A percentile compares a stretch with the other conserved stretches of the same genome.
These are phyloP conservation scores for Circaetus cinerascens DNA, from an alignment of 2,113 vertebrate genomes.

Conservation along the genomic window DNA sequence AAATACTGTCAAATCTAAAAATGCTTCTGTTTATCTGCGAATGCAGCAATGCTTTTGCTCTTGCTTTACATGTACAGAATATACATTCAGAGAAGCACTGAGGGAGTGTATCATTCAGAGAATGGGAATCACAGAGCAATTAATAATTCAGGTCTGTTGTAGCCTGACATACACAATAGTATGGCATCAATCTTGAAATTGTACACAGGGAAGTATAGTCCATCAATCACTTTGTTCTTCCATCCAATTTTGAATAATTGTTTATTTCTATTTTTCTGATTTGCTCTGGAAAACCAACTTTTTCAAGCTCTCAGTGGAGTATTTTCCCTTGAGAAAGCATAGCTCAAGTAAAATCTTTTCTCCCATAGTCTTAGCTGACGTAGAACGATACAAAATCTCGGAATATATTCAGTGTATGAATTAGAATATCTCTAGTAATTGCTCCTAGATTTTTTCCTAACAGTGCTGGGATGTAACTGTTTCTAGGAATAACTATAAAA, in stretches of 20 bases:
- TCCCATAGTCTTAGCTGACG: neutral
- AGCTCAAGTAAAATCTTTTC: neutral
- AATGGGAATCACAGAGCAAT: slow-evolving; percentile 13
- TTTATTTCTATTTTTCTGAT: slow-evolving; percentile 14
- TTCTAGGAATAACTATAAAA: neutral
- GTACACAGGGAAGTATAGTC: neutral
- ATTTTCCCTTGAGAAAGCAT: neutral
- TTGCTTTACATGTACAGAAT: slow-evolving; percentile 20
- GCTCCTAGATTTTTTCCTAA: neutral
- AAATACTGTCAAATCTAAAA: neutral
- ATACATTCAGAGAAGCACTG: slow-evolving; percentile 1
- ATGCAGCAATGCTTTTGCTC: neutral
- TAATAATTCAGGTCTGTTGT: slow-evolving; percentile 56
- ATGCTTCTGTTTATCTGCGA: neutral
- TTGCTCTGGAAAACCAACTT: neutral
- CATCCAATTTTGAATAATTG: neutral
- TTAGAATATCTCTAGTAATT: neutral
- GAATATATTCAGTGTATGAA: neutral
- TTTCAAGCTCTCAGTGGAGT: neutral
- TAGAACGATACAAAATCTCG: neutral
- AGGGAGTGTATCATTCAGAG: slow-evolving; percentile 12
- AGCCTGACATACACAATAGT: neutral
- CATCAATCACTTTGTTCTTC: slow-evolving; percentile 9
- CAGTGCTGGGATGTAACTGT: neutral
- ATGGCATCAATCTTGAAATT: neutral